These are phyloP conservation scores for Ibycter americanus DNA, from an alignment of 2,797 vertebrate species.

Conservation along the genomic window DNA sequence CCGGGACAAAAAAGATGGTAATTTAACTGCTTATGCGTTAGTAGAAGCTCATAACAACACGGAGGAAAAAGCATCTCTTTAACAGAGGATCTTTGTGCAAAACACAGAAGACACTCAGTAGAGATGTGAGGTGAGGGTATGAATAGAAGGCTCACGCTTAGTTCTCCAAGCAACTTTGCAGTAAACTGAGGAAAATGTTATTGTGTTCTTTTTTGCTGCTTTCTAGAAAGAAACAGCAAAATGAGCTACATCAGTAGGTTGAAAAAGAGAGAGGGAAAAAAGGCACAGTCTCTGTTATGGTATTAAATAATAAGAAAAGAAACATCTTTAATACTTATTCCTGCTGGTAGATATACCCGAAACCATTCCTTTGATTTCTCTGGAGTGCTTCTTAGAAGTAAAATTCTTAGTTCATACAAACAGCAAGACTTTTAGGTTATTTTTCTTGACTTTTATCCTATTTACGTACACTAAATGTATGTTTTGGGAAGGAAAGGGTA, in stretches of 20 bases:
- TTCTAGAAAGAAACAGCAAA: background rate
- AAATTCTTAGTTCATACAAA: background rate
- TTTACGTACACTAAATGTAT: background rate
- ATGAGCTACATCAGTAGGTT: background rate
- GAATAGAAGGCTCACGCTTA: background rate
- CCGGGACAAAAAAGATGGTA: background rate
- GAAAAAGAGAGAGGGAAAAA: background rate
- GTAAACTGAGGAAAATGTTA: background rate
- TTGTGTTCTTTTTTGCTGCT: background rate
- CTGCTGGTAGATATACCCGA: background rate
- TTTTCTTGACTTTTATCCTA: background rate
- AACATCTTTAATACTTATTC: background rate
- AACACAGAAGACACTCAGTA: background rate
- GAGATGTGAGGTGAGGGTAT: background rate
- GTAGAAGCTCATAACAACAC: background rate
- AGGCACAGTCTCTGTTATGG: background rate
- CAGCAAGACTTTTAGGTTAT: background rate
- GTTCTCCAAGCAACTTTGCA: background rate
- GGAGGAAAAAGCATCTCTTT: background rate
- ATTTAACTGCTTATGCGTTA: background rate
- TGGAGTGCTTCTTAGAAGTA: background rate
- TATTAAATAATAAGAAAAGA: background rate
- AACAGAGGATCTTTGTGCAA: background rate
- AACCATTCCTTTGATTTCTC: background rate
- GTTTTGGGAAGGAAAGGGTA: background rate